Evolutionary conservation across 2,113 vertebrate genomes (phyloP).

Genomic region (Alaudala cheleensis): DNA sequence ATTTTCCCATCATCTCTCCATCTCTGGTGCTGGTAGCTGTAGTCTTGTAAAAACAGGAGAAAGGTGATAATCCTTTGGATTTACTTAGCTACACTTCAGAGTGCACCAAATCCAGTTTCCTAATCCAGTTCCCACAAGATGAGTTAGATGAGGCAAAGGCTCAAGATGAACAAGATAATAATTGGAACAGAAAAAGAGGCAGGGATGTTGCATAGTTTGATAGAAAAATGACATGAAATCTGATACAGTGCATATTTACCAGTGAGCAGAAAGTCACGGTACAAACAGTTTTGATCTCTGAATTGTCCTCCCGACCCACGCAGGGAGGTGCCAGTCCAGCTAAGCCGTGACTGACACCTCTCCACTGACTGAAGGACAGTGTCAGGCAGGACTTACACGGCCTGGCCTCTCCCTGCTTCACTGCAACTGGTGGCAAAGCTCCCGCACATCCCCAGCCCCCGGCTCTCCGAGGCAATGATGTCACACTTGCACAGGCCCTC

Average conservation of each 20-base stretch:
- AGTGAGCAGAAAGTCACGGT: neutral
- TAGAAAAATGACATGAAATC: neutral
- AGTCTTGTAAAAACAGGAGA: neutral
- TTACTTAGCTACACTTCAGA: neutral
- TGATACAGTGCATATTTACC: neutral
- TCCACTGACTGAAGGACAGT: neutral
- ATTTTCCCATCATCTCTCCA: neutral
- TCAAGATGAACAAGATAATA: neutral
- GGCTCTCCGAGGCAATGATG: rapidly evolving
- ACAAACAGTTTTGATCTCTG: neutral
- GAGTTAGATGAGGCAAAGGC: neutral
- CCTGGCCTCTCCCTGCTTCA: neutral
- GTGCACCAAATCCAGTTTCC: neutral
- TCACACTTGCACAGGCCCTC: rapidly evolving
- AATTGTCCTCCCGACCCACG: rapidly evolving
- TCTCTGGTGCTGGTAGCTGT: neutral
- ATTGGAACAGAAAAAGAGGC: neutral
- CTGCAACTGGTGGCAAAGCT: neutral
- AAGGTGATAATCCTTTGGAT: neutral
- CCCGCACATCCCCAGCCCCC: neutral
- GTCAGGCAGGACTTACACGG: neutral
- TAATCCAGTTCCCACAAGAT: neutral
- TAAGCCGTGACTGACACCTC: neutral
- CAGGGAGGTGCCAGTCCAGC: neutral
- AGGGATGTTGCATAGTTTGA: neutral